phyloP scores from a whole-genome alignment of 2,797 vertebrate species.

The Falco cherrug region DNA sequence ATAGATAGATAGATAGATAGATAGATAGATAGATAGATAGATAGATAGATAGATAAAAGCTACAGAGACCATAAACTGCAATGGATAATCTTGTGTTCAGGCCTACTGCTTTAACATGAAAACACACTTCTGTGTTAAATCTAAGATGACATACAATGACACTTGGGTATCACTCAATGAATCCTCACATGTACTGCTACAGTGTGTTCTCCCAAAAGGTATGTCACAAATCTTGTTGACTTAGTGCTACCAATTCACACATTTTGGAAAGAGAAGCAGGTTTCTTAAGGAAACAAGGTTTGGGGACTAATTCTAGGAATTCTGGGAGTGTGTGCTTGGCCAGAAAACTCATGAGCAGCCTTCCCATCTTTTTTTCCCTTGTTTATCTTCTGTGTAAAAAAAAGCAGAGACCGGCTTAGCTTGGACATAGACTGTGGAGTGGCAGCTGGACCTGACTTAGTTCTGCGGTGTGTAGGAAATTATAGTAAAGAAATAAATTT shows the following conservation, averaged over 20 bases:
- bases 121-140: not conserved
- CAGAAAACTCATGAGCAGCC: not conserved
- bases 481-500: not conserved
- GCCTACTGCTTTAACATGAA: not conserved
- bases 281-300: not conserved
- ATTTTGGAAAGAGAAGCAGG: not conserved
- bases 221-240: conserved; percentile 16
- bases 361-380: not conserved
- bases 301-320: not conserved
- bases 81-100: not conserved
- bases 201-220: not conserved
- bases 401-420: not conserved
- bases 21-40: no score
- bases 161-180: not conserved
- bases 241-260: conserved; percentile 9
- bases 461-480: not conserved
- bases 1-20: not conserved
- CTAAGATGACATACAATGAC: not conserved
- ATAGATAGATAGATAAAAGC: no score
- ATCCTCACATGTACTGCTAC: not conserved
- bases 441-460: conserved; percentile 18
- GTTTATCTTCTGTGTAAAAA: not conserved
- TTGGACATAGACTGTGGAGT: not conserved
- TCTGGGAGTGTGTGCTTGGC: not conserved
- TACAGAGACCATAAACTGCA: not conserved